Evolutionary conservation across 2,888 invertebrate species (phyloP).

Genomic region (Cephus pygmeus): DNA sequence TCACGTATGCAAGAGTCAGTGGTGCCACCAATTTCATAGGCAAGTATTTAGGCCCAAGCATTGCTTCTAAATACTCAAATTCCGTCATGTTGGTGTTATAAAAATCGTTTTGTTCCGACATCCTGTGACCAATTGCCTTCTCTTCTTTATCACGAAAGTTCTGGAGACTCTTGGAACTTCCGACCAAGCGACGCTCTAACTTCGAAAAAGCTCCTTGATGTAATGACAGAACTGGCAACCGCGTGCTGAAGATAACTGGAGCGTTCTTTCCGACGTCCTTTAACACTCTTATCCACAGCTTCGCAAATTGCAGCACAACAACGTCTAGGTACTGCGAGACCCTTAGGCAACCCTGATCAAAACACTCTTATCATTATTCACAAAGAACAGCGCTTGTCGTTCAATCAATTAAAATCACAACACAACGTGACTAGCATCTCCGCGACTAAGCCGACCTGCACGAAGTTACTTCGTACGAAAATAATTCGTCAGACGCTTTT

Average conservation of each 20-base stretch:
- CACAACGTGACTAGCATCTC: not conserved
- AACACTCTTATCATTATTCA: not conserved
- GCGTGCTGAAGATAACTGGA: not conserved
- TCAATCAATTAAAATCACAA: not conserved
- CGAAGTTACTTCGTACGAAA: not conserved
- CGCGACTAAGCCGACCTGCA: not conserved
- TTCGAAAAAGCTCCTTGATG: not conserved
- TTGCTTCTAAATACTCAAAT: conserved; percentile 57
- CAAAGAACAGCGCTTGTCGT: not conserved
- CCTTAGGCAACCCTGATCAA: not conserved
- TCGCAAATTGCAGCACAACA: not conserved
- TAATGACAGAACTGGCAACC: not conserved
- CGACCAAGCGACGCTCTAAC: not conserved
- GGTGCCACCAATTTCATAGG: conserved; percentile 63
- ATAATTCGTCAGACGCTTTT: not conserved
- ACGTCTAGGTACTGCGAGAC: not conserved
- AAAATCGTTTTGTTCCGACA: not conserved
- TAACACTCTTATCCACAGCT: not conserved
- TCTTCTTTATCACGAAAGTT: not conserved
- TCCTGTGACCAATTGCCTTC: not conserved
- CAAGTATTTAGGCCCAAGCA: conserved; percentile 65
- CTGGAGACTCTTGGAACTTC: not conserved
- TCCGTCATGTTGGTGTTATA: conserved; percentile 52
- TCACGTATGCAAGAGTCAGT: conserved; percentile 77
- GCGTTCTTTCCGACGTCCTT: not conserved